A percentile compares a stretch with the other conserved stretches of the same genome.
phyloP scores from a whole-genome alignment of 2,113 vertebrate genomes.

The Austrofundulus limnaeus region DNA sequence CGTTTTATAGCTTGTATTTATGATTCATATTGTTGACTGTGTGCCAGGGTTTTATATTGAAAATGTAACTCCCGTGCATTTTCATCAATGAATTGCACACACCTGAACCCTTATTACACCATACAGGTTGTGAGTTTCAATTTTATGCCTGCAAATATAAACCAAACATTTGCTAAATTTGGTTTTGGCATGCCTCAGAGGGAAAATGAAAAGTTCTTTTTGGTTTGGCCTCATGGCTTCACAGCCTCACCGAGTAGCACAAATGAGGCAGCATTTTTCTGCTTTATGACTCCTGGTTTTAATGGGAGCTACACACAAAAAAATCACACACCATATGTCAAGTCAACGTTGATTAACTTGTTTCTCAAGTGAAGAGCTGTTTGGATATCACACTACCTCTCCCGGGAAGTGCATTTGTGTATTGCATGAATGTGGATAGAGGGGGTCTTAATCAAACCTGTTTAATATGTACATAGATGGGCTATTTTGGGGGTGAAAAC shows the following conservation, averaged over 20 bases:
- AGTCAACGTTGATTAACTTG: constrained; percentile 67
- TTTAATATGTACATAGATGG: constrained; percentile 62
- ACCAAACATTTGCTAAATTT: not conserved
- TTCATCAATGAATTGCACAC: not conserved
- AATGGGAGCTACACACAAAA: constrained; percentile 44
- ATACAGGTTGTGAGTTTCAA: not conserved
- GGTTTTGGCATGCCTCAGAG: constrained; percentile 8
- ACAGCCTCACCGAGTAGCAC: constrained; percentile 7
- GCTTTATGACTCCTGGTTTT: constrained; percentile 40
- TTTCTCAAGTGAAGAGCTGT: constrained; percentile 51
- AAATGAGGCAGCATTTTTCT: constrained; percentile 21
- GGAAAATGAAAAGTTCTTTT: constrained; percentile 2
- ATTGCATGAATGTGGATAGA: constrained; percentile 48
- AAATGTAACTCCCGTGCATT: too few relatives aligned
- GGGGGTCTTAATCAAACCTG: constrained; percentile 64
- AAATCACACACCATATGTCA: constrained; percentile 48
- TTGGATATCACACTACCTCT: constrained; percentile 51
- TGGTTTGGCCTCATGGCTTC: not conserved
- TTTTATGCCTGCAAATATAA: not conserved
- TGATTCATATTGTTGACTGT: too few relatives aligned
- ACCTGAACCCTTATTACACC: not conserved
- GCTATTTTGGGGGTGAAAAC: constrained; percentile 69
- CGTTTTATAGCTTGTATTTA: too few relatives aligned
- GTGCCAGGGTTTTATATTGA: too few relatives aligned
- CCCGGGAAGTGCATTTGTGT: constrained; percentile 55